Evolutionary conservation across 2,888 invertebrate genomes (phyloP).

Genomic region (Diadromus collaris): DNA sequence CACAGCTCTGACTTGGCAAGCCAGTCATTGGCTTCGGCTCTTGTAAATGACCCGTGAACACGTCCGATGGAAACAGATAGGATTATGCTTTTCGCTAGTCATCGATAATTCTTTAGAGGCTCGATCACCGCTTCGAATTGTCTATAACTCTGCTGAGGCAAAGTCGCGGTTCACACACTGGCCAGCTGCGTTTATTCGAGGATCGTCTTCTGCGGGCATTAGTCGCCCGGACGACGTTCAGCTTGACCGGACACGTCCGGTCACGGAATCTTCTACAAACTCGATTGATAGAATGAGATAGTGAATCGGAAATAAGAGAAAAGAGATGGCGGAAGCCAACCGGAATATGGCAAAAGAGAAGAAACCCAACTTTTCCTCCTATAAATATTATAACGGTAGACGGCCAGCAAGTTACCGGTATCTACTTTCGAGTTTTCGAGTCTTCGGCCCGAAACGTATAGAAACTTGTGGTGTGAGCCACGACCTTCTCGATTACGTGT

Average conservation of each 20-base stretch:
- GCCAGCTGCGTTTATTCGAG: constrained; percentile 28
- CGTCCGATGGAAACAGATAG: neutral
- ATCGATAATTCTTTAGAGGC: neutral
- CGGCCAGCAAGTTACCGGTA: neutral
- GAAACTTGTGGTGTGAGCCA: no score
- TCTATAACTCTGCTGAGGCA: neutral
- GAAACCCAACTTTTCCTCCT: neutral
- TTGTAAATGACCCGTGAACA: neutral
- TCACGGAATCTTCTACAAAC: constrained; percentile 28
- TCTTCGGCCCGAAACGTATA: neutral
- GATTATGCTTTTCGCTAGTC: neutral
- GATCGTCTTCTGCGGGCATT: constrained; percentile 44
- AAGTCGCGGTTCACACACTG: neutral
- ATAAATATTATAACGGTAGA: constrained; percentile 9
- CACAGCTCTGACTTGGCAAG: neutral
- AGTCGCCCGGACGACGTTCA: constrained; percentile 45
- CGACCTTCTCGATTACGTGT: no score
- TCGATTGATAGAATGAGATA: constrained; percentile 24
- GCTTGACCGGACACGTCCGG: constrained; percentile 44
- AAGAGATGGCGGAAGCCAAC: neutral
- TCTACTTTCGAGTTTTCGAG: neutral
- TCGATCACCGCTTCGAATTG: constrained; percentile 4
- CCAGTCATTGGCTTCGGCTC: neutral
- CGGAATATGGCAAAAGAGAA: neutral
- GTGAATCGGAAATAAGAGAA: neutral